Evolutionary conservation across 2,797 vertebrate genomes (phyloP).

Genomic region (Natrix natrix): DNA sequence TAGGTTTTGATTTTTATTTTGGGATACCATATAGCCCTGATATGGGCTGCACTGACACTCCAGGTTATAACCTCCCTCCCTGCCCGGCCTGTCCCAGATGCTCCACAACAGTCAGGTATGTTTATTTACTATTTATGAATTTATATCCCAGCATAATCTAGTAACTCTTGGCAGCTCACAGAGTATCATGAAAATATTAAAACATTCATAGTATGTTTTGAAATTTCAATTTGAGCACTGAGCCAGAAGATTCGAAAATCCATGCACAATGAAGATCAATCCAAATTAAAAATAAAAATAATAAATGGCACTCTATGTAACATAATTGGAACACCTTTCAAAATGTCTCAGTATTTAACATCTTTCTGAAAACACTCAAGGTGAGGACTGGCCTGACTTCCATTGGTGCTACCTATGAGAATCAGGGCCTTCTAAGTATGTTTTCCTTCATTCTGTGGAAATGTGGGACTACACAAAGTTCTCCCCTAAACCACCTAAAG

Average conservation of each 20-base stretch:
- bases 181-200: neutral
- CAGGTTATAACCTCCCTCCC: conserved; percentile 82
- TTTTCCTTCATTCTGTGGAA: neutral
- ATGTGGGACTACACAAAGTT: neutral
- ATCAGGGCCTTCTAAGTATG: neutral
- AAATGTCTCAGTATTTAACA: neutral
- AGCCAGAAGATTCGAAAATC: neutral
- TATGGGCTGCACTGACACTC: conserved; percentile 92
- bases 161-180: neutral
- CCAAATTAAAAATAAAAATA: neutral
- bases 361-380: neutral
- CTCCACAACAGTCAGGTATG: conserved; percentile 64
- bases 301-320: neutral
- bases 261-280: neutral
- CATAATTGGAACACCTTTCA: neutral
- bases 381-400: neutral
- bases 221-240: neutral
- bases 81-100: conserved; percentile 77
- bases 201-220: neutral
- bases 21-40: conserved; percentile 97
- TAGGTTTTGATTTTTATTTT: conserved; percentile 92
- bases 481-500: neutral
- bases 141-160: neutral
- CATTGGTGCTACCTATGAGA: neutral
- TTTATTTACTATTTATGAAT: neutral